Percentiles rank a stretch among this genome's conserved stretches.
phyloP scores from a whole-genome alignment of 2,888 invertebrate genomes.

The Yponomeuta malinellus region DNA sequence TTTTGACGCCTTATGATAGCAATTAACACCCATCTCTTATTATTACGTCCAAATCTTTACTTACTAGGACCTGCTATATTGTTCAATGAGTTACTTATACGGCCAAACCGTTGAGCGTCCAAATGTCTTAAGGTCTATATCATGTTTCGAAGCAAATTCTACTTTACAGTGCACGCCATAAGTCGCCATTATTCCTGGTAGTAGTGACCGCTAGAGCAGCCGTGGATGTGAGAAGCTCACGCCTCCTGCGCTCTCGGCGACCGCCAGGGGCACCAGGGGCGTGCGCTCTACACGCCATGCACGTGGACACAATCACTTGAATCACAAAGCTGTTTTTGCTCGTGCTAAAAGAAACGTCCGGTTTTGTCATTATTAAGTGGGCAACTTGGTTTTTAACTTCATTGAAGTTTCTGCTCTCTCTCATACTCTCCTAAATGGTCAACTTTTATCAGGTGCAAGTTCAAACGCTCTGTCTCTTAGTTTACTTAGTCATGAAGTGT shows the following conservation, averaged over 20 bases:
- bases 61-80: constrained; percentile 54
- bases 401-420: neutral
- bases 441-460: no score
- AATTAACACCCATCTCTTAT: constrained; percentile 73
- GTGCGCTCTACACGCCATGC: constrained; percentile 36
- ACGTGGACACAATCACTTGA: constrained; percentile 30
- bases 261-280: constrained; percentile 36
- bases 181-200: neutral
- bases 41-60: constrained; percentile 64
- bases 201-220: constrained; percentile 15
- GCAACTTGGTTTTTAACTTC: neutral
- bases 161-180: neutral
- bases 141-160: constrained; percentile 17
- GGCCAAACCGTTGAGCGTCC: constrained; percentile 17
- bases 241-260: constrained; percentile 56
- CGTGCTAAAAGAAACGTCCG: constrained; percentile 15
- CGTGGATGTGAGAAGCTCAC: constrained; percentile 63
- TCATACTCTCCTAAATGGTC: no score
- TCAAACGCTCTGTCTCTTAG: no score
- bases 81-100: constrained; percentile 48
- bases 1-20: constrained; percentile 69
- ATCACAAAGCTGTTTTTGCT: constrained; percentile 18
- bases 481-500: no score
- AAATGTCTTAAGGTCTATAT: constrained; percentile 32
- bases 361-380: constrained; percentile 14